Base-by-base conservation (phyloP, 2,797 vertebrate species). In the Iguana delicatissima region DNA sequence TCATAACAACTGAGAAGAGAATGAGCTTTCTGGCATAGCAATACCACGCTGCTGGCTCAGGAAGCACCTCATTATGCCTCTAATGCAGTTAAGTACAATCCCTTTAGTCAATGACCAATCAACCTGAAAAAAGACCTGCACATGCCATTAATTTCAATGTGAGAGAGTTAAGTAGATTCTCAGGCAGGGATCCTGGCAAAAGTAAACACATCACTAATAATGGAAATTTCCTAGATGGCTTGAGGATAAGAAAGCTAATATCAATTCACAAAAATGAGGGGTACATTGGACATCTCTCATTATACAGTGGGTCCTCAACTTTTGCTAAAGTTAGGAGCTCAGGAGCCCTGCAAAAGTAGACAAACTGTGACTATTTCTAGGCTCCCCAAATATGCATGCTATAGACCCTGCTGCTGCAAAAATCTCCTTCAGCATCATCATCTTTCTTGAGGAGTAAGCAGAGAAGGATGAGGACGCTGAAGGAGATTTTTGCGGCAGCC, bases 1-100 rank as follows among this genome's bases (percentile, higher is more conserved):
- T 72, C 1, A 12, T 59, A 46, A 64, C 59, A 76, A 57, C 64
- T 38, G 85, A 74, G 32, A 52, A 69, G 14, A 72, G 18, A 38
- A 57, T 16, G 10, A 76, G n/a, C 35, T 38, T 86, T n/a, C 85
- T 59, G 50, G 52, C 24, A 8, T 46, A 3, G 84, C 1, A 38
- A 18, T 52, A 52, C 64, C n/a, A 57, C 20, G 29, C 69, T 14
- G 42, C 14, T 57, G 69, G 32, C 84, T 38, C 32, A 74, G 50
- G 69, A 20, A 86, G n/a, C 55, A 77, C 22, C 24, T 55, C 55
- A 42, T 76, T 79, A 29, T 32, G 38, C 73, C 67, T 46, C 20
- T 87, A 76, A 86, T 74, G 50, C 72, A 76, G 16, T 74, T 86
- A 84, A 84, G n/a, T 69, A 42, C 10, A 86, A 38, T 73, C 52